phyloP scores from a whole-genome alignment of 2,113 vertebrate species.

The Charadrius vociferus region DNA sequence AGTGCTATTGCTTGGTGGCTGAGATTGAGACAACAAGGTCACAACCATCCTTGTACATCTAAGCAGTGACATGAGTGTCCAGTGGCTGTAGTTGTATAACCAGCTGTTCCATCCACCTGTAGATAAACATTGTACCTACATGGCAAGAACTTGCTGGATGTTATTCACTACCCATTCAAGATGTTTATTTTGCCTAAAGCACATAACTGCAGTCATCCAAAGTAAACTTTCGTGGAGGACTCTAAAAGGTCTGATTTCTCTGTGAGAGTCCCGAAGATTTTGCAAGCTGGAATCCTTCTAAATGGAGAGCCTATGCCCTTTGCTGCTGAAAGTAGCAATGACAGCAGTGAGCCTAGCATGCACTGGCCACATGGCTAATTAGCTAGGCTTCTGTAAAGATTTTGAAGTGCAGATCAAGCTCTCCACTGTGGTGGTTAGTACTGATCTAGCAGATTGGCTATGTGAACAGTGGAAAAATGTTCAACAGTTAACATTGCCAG shows the following conservation, averaged over 20 bases:
- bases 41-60: neutral
- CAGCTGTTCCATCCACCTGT: neutral
- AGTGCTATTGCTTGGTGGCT: neutral
- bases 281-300: neutral
- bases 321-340: neutral
- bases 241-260: neutral
- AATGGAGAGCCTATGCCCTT: neutral
- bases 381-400: neutral
- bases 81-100: neutral
- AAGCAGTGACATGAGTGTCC: neutral
- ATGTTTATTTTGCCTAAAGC: neutral
- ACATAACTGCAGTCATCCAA: rapidly evolving
- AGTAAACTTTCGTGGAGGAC: neutral
- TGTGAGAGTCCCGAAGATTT: neutral
- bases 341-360: neutral
- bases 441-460: neutral
- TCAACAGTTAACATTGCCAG: neutral
- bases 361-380: neutral
- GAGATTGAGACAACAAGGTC: neutral
- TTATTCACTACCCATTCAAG: neutral
- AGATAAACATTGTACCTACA: neutral
- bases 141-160: neutral
- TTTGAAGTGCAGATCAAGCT: neutral
- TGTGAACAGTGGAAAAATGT: neutral
- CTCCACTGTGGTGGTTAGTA: neutral